Base-by-base conservation (phyloP, 1,140 invertebrate species). In the Heliconius eleuchia region DNA sequence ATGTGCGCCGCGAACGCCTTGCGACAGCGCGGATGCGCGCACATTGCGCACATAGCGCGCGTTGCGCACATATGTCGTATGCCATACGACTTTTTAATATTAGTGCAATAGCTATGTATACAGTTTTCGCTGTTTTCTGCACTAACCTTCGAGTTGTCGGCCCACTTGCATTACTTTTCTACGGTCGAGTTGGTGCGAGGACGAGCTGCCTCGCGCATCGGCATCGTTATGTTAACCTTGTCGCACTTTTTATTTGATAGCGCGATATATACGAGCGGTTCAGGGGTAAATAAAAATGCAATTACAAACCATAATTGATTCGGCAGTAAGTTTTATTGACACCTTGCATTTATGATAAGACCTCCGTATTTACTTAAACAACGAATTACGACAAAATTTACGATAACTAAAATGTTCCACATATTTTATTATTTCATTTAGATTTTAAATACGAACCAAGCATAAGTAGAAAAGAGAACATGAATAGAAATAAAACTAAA, bases 11-110 rank as follows among this genome's bases (percentile, higher is more conserved):
- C 84, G 87, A 86, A 77, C 87, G 87, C 80, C 88, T 94, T 94
- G 88, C 92, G 92, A 91, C 90, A 94, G 86, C 89, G 88, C 90
- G 91, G 91, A 92, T 92, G 89, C 87, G 86, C 84, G 66, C 75
- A 71, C 74, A 73, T 80, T 80, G 78, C 87, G 83, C 81, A 74
- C 86, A 87, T 94, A 92, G 89, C 90, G 87, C 86, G 77, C 82
- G 80, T 82, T 86, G 82, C 82, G 83, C 86, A 74, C 75, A 52
- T 74, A 57, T n/a, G 70, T 66, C 81, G 78, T 77, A 27, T 85
- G 86, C 79, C 82, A 84, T 83, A 86, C 88, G 83, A 83, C 87
- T 89, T 91, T 91, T 91, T 91, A 91, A 92, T 91, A 92, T 87
- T 83, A 91, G 84, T 87, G 88, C 88, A 87, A 82, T 94, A 92